Evolutionary conservation across 1,140 invertebrate species (phyloP).

Genomic region (Microplitis mediator): DNA sequence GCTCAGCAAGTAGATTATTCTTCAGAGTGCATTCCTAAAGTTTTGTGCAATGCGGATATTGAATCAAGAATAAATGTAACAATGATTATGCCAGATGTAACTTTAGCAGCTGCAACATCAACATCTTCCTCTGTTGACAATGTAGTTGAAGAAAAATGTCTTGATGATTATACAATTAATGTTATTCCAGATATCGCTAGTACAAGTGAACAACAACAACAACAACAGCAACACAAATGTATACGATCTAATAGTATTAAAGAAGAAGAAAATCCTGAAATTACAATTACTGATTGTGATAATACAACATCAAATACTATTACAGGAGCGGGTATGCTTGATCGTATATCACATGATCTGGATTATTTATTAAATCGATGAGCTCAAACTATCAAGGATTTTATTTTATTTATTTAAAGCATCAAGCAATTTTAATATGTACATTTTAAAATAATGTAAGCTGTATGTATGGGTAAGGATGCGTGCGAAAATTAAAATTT

Average conservation of each 20-base stretch:
- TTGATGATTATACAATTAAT: constrained; percentile 36
- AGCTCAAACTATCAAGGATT: constrained; percentile 36
- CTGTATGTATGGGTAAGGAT: too few relatives aligned
- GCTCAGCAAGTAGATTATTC: not conserved
- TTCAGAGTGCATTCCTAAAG: constrained; percentile 42
- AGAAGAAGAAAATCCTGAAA: constrained; percentile 53
- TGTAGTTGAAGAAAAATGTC: constrained; percentile 21
- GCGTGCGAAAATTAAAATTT: too few relatives aligned
- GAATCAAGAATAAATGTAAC: constrained; percentile 47
- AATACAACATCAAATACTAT: constrained; percentile 35
- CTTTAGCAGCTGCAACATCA: constrained; percentile 51
- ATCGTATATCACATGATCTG: constrained; percentile 75
- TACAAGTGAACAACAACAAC: constrained; percentile 40
- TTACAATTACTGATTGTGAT: constrained; percentile 43
- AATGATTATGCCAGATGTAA: constrained; percentile 54
- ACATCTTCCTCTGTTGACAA: constrained; percentile 15
- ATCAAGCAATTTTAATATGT: too few relatives aligned
- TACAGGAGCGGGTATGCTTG: constrained; percentile 64
- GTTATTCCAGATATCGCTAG: constrained; percentile 58
- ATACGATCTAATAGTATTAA: too few relatives aligned
- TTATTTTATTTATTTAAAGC: constrained; percentile 10
- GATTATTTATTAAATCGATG: constrained; percentile 76
- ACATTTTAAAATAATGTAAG: too few relatives aligned
- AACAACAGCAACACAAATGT: too few relatives aligned
- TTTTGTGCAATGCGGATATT: constrained; percentile 53